Conservation (phyloP, 2,888 invertebrate genomes). For the Rotaria socialis region DNA sequence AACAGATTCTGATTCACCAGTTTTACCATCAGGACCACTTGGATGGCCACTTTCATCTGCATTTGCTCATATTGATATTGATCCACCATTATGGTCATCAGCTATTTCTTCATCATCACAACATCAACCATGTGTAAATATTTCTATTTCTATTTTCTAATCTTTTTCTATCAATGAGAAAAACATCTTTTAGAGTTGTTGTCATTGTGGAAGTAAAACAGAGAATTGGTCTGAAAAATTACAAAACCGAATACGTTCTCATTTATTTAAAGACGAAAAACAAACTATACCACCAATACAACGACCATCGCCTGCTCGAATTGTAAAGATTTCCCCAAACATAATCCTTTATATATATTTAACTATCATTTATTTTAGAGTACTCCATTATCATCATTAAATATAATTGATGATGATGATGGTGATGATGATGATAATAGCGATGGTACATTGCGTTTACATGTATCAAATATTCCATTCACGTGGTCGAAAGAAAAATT, state of each 20-base stretch:
- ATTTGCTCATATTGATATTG: neutral
- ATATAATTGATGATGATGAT: neutral
- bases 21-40: neutral
- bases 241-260: neutral
- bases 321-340: neutral
- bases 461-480: constrained; percentile 14
- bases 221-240: neutral
- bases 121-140: constrained; percentile 7
- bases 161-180: neutral
- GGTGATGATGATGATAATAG: neutral
- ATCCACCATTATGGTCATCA: neutral
- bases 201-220: neutral
- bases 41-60: neutral
- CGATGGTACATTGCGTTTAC: constrained; percentile 2
- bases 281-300: neutral
- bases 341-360: neutral
- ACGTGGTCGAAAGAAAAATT: constrained; percentile 8
- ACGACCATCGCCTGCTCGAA: neutral
- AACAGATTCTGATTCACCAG: constrained; percentile 17
- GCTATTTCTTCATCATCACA: neutral
- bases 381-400: neutral
- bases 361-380: neutral
- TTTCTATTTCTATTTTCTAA: neutral
- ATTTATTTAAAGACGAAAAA: neutral
- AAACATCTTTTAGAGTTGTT: neutral